Evolutionary conservation across 2,113 vertebrate species (phyloP), one percentile per base, ranked within the genome.

Genomic region (Ailuropoda melanoleuca): DNA sequence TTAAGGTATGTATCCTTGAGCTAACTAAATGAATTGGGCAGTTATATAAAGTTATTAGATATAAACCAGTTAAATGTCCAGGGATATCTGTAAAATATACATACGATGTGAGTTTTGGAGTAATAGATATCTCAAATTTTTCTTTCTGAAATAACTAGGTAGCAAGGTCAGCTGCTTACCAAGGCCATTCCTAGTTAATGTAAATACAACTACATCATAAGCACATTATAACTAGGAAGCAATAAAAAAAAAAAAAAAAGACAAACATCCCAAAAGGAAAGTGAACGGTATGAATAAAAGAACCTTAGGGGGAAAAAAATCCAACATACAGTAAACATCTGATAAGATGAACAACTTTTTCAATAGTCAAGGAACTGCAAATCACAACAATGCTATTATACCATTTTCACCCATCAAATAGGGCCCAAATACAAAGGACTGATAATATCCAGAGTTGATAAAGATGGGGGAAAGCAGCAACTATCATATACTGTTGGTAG

Each of bases 61-160:
- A 84, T 55, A 95, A 95, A 58, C 12, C 64, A 89, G 80, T 78
- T 93, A 95, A 94, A 93, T 60, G 9, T 75, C 13, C 50, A 88
- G 26, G 6, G 39, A 93, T 56, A 90, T 37, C 31, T 88, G 26
- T 34, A 74, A 87, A 84, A 80, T 31, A 85, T 31, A 43, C 26
- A 53, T 37, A 78, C 8, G 18, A 64, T 48, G 6, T 39, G 14
- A 17, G 21, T 83, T 78, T 91, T 89, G 19, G 31, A 78, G 5
- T 37, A 90, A 82, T 72, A 97, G 37, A 26, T 43, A 72, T 72
- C 31, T 87, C 58, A 50, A 17, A 87, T 81, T 31, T 84, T 86
- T 78, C 93, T 90, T 46, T 86, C 78, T 95, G 64, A 88, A 97
- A 86, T 85, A 86, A 91, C 26, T 56, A 90, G 48, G 15, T 13